Base-by-base conservation (phyloP, 1,140 invertebrate species). In the Belonocnema kinseyi region DNA sequence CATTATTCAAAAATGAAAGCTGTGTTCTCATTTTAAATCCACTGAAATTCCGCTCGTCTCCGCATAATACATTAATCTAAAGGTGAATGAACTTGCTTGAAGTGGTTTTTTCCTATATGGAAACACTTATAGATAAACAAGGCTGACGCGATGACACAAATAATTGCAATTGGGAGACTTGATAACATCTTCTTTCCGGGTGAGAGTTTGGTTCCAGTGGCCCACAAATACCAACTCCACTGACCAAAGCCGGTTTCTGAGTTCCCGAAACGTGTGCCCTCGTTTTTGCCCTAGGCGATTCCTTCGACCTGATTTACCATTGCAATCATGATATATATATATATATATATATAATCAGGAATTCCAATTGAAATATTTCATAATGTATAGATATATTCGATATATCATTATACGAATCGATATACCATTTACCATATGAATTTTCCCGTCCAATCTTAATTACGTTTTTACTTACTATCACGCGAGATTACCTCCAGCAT, bases 181-280 rank as follows among this genome's bases (percentile, higher is more conserved):
- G 61, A 66, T 66, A 66, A 46, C 26, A 46, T 10, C 26, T 82
- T 77, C 53, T 77, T 83, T 82, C 79, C 6, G 26, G 79, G 81
- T 82, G 84, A 84, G 82, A 83, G 82, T 81, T 81, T 54, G 66
- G 50, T 50, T 33, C 54, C 17, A 66, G 77, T 83, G 84, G 61
- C 75, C 80, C 77, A 83, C 78, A 80, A 85, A 85, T 81, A 72
- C 19, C 74, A 50, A 51, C 56, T 70, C 71, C 58, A 72, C 14
- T 50, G 71, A 71, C 73, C 77, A 72, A 50, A 33, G 80, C 74
- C 78, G 66, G 21, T 75, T 56, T 72, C 53, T 56, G 50, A 79
- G 77, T 85, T 72, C 75, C 81, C 76, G 26, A 84, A 85, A 84
- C 81, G 61, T 66, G 26, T 66, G 61, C 26, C 61, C 78, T 79